Base-by-base conservation (phyloP, 2,113 vertebrate genomes). In the Megalops atlanticus region DNA sequence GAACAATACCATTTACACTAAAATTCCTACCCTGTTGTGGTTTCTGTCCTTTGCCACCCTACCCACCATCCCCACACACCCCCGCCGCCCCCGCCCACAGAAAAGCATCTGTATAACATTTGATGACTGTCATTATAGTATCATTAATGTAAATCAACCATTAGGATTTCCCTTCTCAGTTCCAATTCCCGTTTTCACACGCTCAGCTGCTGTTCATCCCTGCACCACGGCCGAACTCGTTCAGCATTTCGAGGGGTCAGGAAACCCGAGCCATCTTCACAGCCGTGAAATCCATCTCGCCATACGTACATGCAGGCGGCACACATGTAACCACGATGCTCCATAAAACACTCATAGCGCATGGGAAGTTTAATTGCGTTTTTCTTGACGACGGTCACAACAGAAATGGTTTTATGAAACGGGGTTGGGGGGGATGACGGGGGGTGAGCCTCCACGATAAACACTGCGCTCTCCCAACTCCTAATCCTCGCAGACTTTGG, bases 331-430 rank as follows among this genome's bases (percentile, higher is more conserved):
- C 36, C 36, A 69, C 39, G 75, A 71, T 3, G 72, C 77, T 79
- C 54, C 78, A 82, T 81, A 86, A 87, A 86, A 83, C 83, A 47
- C 83, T 74, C 64, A 77, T 54, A 7, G 70, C 35, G 76, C 78
- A 82, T 27, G 31, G 77, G 82, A 45, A 77, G 76, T 35, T 76
- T 81, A 73, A 14, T 24, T 40, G 35, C 71, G 72, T 74, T 85
- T 80, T 81, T 85, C 81, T 58, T 84, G 82, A 80, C 84, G 45
- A 86, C 81, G 81, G 82, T 70, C 86, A 87, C 79, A 84, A 84
- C 82, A 88, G 78, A 86, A 79, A 70, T 15, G 45, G 69, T 75
- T 82, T 85, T 81, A 81, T 74, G 81, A 78, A 49, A 74, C 18
- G 45, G 74, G 10, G n/a, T n/a, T n/a, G n/a, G n/a, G n/a, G n/a